Base-by-base conservation (phyloP, 92 coral and sea anemone species). In the Epizoanthus rinbou region DNA sequence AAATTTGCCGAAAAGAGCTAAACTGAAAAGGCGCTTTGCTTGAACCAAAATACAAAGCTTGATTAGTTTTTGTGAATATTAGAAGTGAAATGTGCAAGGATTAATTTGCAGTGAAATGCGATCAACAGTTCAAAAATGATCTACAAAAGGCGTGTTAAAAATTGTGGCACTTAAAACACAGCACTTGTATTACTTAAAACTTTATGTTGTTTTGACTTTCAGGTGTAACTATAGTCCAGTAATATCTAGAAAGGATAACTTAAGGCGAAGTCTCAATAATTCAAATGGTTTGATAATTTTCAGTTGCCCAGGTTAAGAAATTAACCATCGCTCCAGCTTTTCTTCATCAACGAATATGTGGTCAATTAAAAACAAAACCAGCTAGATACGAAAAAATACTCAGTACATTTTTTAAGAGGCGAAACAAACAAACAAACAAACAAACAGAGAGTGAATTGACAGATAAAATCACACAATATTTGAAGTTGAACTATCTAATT, bases 401-500 rank as follows among this genome's bases (percentile, higher is more conserved):
- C 31, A 28, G 31, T 47, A 14, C 18, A 33, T 22, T 19, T 22
- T 43, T 60, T 41, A 60, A 60, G 57, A 37, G 70, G 82, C 22
- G 69, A 39, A 56, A 59, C 53, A 18, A 69, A 43, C 58, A 78
- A 56, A 59, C 53, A 18, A 69, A 43, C 58, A 78, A n/a, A 57
- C 21, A 76, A 52, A 76, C 8, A 35, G 14, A 39, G 71, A 78
- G 62, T 78, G 19, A 78, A 31, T 41, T 78, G 82, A 17, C 53
- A 37, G 82, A 78, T 78, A 60, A 78, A 23, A 78, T 22, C 23
- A 63, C 28, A 78, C 70, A 78, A 63, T 78, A 78, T 78, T 78
- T 78, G 82, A 62, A 78, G 71, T 60, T 78, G 71, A 60, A 78
- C 82, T 78, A 78, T 78, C 70, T 57, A 78, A 78, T 78, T 78